Percentiles rank a stretch among this genome's conserved stretches.
phyloP scores from a whole-genome alignment of 2,888 invertebrate genomes.

The Scaptomyza cyrtandrae region DNA sequence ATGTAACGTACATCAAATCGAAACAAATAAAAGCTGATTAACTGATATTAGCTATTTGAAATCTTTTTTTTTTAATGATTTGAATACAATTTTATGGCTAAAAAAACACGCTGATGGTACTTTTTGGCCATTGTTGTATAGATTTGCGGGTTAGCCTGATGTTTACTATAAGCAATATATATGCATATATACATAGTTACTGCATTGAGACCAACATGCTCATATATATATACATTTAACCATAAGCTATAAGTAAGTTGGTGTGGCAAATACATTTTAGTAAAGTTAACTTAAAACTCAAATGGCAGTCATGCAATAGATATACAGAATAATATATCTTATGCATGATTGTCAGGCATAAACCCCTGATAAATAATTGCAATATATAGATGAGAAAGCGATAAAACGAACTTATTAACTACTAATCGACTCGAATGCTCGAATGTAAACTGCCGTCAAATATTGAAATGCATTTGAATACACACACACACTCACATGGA shows the following conservation, averaged over 20 bases:
- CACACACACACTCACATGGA: slow-evolving; percentile 48
- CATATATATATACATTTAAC: slow-evolving; percentile 38
- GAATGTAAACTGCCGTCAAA: slow-evolving; percentile 43
- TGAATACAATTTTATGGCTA: slow-evolving; percentile 44
- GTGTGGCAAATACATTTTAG: slow-evolving; percentile 74
- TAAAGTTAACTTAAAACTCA: slow-evolving; percentile 34
- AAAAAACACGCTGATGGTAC: slow-evolving; percentile 54
- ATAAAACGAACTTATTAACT: slow-evolving; percentile 25
- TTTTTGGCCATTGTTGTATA: slow-evolving; percentile 56
- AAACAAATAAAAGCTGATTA: background rate
- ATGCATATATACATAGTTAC: slow-evolving; percentile 54
- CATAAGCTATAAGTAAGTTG: slow-evolving; percentile 65
- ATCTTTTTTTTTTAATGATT: slow-evolving; percentile 17
- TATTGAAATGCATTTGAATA: slow-evolving; percentile 40
- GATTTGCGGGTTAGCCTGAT: slow-evolving; percentile 73
- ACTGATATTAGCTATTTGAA: slow-evolving; percentile 18
- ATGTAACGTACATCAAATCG: background rate
- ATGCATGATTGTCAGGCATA: slow-evolving; percentile 17
- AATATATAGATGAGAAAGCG: slow-evolving; percentile 11
- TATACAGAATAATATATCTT: slow-evolving; percentile 7
- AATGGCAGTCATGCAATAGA: slow-evolving; percentile 15
- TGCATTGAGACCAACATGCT: slow-evolving; percentile 70
- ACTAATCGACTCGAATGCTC: slow-evolving; percentile 1
- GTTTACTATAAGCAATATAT: slow-evolving; percentile 84
- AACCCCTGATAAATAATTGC: slow-evolving; percentile 12